A percentile compares a stretch with the other conserved stretches of the same genome.
These are phyloP conservation scores for Mamestra configurata DNA, from an alignment of 1,140 invertebrate genomes.

Conservation along the genomic window DNA sequence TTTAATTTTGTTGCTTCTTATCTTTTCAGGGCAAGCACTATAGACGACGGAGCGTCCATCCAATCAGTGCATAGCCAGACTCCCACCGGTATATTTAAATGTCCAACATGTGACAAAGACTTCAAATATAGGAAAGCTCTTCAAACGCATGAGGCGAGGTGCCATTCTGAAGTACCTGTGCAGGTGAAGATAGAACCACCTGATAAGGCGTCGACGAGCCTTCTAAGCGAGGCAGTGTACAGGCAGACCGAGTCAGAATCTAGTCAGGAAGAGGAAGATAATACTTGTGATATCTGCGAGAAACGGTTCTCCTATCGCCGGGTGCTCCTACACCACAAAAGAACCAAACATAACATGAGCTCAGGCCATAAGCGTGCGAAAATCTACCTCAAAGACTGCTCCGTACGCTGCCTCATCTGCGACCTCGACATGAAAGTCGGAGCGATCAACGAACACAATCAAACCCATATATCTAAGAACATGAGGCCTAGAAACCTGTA, in stretches of 20 bases:
- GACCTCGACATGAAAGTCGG: conserved; percentile 83
- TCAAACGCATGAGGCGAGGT: conserved; percentile 67
- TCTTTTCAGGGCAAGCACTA: conserved; percentile 70
- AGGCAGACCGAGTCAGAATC: conserved; percentile 69
- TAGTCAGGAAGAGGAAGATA: conserved; percentile 74
- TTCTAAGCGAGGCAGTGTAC: conserved; percentile 59
- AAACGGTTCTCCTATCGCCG: conserved; percentile 82
- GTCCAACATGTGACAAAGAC: conserved; percentile 75
- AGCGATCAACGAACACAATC: conserved; percentile 82
- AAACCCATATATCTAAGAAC: conserved; percentile 78
- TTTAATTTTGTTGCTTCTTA: neutral
- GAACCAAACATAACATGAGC: conserved; percentile 79
- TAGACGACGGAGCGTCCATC: conserved; percentile 70
- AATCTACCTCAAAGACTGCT: conserved; percentile 79
- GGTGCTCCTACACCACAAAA: conserved; percentile 73
- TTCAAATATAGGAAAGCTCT: conserved; percentile 84
- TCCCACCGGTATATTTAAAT: conserved; percentile 67
- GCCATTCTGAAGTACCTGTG: conserved; percentile 61
- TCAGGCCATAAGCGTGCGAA: conserved; percentile 79
- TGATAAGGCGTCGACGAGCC: conserved; percentile 59
- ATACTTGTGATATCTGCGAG: conserved; percentile 83
- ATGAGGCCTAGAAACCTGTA: conserved; percentile 84
- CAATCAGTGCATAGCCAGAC: conserved; percentile 68
- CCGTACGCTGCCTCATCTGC: conserved; percentile 82
- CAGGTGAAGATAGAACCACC: conserved; percentile 68